Evolutionary conservation across 1,140 invertebrate genomes (phyloP), one percentile per base, ranked within the genome.

Genomic region (Chymomyza costata): DNA sequence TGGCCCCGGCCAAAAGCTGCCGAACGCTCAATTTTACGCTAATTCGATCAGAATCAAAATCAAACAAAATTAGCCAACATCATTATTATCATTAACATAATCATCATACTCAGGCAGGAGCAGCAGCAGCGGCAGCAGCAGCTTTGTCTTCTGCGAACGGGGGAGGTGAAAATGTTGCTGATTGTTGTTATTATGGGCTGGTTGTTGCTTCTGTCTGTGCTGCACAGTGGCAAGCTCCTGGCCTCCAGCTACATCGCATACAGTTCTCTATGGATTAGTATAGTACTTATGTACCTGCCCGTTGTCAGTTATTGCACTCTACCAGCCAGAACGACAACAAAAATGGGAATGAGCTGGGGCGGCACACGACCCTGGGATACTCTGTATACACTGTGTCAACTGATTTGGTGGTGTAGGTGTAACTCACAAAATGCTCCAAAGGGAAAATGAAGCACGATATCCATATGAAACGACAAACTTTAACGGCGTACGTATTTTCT

Each of bases 11-110:
- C 32, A 61, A 53, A n/a, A 76, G 48, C 61, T 68, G 69, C 56
- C 68, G 64, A 76, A 65, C 71, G 71, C 65, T 59, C 71, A 66
- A 70, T 78, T 78, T 78, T 78, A 68, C 69, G 69, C 69, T 76
- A 76, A 76, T 78, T 78, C 66, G 67, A 78, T 78, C 69, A 68
- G 60, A 70, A 65, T 48, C 69, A 74, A 74, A 78, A 78, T 78
- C 71, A 78, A 78, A 78, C 73, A 78, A 78, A 78, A 76, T 76
- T 70, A 76, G 43, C 57, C 53, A 43, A 21, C 48, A 43, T 25
- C 28, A 57, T 57, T 34, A 62, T 57, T 37, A 41, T 57, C 19
- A 43, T 52, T 15, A 38, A 14, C 35, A 16, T 34, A 3, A 34
- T 34, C 8, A 56, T 50, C 18, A 28, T 45, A 17, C 49, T 56